A percentile compares a stretch with the other conserved stretches of the same genome.
These are phyloP conservation scores for Branchipolynoe longqiensis DNA, from an alignment of 2,888 invertebrate genomes.

Conservation along the genomic window DNA sequence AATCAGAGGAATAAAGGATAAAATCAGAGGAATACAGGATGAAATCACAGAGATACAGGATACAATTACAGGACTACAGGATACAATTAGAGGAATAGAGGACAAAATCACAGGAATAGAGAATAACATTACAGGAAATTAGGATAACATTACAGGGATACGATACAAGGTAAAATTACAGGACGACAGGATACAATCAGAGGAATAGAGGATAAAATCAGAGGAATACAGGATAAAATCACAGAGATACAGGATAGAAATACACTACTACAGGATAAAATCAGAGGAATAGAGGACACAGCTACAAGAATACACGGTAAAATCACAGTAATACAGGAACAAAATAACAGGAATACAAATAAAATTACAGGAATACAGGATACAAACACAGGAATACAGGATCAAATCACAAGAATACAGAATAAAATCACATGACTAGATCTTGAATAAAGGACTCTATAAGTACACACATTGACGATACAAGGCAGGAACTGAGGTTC, in stretches of 20 bases:
- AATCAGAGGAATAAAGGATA: background rate
- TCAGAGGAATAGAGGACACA: background rate
- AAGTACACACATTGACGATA: too few species aligned
- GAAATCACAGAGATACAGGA: background rate
- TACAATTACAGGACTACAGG: background rate
- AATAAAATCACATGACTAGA: too few species aligned
- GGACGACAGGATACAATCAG: background rate
- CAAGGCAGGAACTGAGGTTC: too few species aligned
- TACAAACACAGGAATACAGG: too few species aligned
- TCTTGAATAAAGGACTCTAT: too few species aligned
- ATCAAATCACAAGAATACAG: too few species aligned
- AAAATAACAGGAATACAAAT: too few species aligned
- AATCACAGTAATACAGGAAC: background rate
- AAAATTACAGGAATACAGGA: too few species aligned
- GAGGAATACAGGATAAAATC: background rate
- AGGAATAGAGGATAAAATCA: background rate
- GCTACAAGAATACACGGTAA: background rate
- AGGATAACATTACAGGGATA: background rate
- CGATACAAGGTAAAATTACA: background rate
- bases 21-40: background rate
- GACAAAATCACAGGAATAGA: background rate
- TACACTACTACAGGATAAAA: background rate
- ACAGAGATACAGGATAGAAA: background rate
- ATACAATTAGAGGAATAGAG: background rate
- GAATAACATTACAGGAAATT: background rate